Conservation (phyloP, 2,888 invertebrate genomes). For the Eustalomyia histrio region DNA sequence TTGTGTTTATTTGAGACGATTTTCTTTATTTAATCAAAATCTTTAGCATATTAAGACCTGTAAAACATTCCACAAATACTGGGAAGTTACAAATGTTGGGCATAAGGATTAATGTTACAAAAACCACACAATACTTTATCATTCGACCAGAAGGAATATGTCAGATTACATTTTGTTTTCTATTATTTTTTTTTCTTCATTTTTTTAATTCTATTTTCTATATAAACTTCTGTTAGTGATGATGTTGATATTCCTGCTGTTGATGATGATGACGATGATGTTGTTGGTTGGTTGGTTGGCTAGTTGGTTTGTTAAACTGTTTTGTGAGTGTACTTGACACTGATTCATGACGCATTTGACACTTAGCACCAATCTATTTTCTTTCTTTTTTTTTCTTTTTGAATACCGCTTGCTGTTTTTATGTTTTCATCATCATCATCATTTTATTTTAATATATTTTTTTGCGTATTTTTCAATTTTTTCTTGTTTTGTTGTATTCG, state of each 20-base stretch:
- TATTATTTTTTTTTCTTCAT: no score
- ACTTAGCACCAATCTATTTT: slow-evolving; percentile 60
- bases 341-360: slow-evolving; percentile 65
- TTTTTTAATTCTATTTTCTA: slow-evolving; percentile 15
- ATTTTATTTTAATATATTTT: slow-evolving; percentile 37
- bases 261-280: slow-evolving; percentile 27
- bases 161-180: slow-evolving; percentile 52
- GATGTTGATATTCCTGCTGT: slow-evolving; percentile 1
- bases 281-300: slow-evolving; percentile 32
- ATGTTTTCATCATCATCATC: slow-evolving; percentile 27
- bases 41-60: slow-evolving; percentile 44
- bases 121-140: slow-evolving; percentile 59
- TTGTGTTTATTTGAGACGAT: slow-evolving; percentile 14
- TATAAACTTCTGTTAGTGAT: slow-evolving; percentile 30
- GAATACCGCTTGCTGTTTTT: slow-evolving; percentile 47
- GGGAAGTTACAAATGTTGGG: slow-evolving; percentile 31
- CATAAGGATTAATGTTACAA: slow-evolving; percentile 53
- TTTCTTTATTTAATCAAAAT: slow-evolving; percentile 41
- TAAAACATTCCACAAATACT: slow-evolving; percentile 31
- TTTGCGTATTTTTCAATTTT: neutral
- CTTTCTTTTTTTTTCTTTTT: slow-evolving; percentile 37
- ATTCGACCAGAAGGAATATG: slow-evolving; percentile 59
- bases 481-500: slow-evolving; percentile 11
- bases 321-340: slow-evolving; percentile 62
- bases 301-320: slow-evolving; percentile 43